Conservation (phyloP, 2,113 vertebrate species). For the Calidris pygmaea region DNA sequence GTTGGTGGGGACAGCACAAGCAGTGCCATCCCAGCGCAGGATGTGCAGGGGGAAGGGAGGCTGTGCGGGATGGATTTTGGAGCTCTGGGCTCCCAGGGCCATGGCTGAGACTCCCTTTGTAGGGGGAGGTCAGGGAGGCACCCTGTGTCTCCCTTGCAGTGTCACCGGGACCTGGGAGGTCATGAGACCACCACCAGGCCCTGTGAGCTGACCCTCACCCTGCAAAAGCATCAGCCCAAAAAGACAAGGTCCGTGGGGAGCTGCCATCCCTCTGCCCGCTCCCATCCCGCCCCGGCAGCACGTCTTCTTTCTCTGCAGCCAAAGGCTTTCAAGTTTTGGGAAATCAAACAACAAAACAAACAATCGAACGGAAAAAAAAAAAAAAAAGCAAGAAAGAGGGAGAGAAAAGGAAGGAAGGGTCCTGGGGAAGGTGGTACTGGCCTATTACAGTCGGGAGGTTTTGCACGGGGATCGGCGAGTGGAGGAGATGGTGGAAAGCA, state of each 20-base stretch:
- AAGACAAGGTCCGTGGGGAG: not conserved
- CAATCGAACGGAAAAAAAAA: not conserved
- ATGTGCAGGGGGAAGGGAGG: not conserved
- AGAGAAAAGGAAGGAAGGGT: not conserved
- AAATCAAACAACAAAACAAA: constrained; percentile 44
- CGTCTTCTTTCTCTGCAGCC: constrained; percentile 30
- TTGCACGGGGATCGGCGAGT: not conserved
- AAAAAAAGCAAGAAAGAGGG: not conserved
- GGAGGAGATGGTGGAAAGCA: not conserved
- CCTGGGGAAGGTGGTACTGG: constrained; percentile 62
- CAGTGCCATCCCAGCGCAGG: not conserved
- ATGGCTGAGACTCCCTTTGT: not conserved
- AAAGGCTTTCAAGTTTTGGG: constrained; percentile 67
- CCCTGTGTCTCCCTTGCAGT: not conserved
- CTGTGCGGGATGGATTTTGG: not conserved
- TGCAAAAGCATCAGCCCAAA: not conserved
- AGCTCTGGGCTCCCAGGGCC: not conserved
- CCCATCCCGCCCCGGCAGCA: not conserved
- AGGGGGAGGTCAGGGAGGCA: not conserved
- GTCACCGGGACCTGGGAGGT: not conserved
- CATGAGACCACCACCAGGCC: not conserved
- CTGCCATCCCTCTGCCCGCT: not conserved
- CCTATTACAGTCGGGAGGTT: constrained; percentile 43
- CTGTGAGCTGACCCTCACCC: not conserved
- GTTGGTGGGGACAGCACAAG: not conserved